Base-by-base conservation (phyloP, 2,888 invertebrate species). In the Ectobius pallidus region DNA sequence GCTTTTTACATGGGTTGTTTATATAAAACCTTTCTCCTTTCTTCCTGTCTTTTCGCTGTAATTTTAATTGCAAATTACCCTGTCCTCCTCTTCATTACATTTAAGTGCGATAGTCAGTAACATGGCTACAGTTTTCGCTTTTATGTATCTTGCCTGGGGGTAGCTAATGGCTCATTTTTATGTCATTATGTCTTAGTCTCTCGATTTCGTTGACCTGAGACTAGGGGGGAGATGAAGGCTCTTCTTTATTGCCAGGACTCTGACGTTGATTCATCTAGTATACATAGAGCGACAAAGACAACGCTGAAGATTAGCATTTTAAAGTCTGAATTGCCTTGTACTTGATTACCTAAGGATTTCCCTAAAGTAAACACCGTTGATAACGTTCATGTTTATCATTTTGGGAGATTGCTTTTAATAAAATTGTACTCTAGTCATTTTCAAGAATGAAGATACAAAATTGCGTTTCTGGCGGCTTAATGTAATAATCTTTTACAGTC, bases 31-130 rank as follows among this genome's bases (percentile, higher is more conserved):
- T n/a, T 46, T n/a, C 7, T n/a, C 46, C 18, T 46, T 46, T 9
- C 44, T 44, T 9, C n/a, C 46, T 46, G n/a, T 18, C 46, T 18
- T n/a, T 4, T n/a, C 46, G 46, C 46, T 46, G 46, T 46, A 46
- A 46, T 46, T 46, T 46, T 46, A 46, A n/a, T 46, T 46, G n/a
- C n/a, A 46, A 46, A 46, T 46, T 46, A 46, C 46, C 20, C n/a
- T n/a, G n/a, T n/a, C n/a, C n/a, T n/a, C 9, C 1, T 9, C 9
- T 4, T n/a, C 46, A n/a, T 46, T 46, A 46, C 46, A 9, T 46
- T 46, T n/a, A 18, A 46, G 9, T 20, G 3, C 46, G n/a, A 18
- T 46, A 46, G 18, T 4, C 7, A 18, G 46, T n/a, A 20, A 3
- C 46, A 6, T 46, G 46, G 20, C 3, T 46, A n/a, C n/a, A n/a